Base-by-base conservation (phyloP, 2,113 vertebrate genomes). In the Ophthalmotilapia sp. region DNA sequence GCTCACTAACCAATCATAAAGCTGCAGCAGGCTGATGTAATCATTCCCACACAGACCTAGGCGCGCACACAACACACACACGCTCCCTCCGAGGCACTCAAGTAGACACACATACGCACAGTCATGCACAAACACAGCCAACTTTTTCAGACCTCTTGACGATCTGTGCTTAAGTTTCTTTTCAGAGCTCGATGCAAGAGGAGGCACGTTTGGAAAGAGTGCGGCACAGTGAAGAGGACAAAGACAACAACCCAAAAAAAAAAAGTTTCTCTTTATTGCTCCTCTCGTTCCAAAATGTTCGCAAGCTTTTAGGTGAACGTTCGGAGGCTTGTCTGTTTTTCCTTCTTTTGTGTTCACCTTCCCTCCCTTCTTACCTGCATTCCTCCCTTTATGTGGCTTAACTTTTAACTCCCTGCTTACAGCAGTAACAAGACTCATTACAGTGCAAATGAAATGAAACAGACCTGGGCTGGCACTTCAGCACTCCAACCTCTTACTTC, bases 11-110 rank as follows among this genome's bases (percentile, higher is more conserved):
- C 95, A 96, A 96, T 96, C 95, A 95, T 92, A 90, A 93, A 91
- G 90, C 95, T 92, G 92, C 92, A 93, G 92, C 85, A 83, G 94
- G 95, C 95, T 96, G 95, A 96, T 95, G 95, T 96, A 95, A 95
- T 95, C 94, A 95, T 95, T 95, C 95, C 95, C 95, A 95, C 95
- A 95, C 94, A 95, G 90, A 90, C 93, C 81, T 49, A 90, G 60
- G 80, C 85, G 31, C 62, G 75, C 83, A 88, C 68, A 80, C 58
- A 49, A 70, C 58, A 81, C 83, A 82, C 73, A 31, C 80, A 26
- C 79, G 62, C 86, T 80, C 87, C 47, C 85, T 70, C 51, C 81
- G 21, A 87, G 79, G 26, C 79, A 90, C 88, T 88, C 80, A 85
- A 80, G 92, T 14, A 90, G 90, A 93, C 88, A 92, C 88, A 92